A percentile compares a stretch with the other conserved stretches of the same genome.
Conservation (phyloP, 2,888 invertebrate species). For the Polyploca ridens region DNA sequence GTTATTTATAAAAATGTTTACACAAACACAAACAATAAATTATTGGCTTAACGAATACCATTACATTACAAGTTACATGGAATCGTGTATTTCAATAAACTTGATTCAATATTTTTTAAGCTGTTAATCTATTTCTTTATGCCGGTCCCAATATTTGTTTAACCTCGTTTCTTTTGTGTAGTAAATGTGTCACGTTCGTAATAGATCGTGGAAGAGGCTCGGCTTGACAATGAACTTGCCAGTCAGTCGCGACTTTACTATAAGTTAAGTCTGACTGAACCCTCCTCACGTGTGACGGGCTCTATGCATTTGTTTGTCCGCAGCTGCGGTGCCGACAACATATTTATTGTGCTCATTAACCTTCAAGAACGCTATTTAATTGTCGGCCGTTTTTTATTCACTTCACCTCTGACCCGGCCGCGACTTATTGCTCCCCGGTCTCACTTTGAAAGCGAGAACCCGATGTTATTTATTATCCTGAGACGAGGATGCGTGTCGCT, state of each 20-base stretch:
- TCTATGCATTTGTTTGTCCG: constrained; percentile 79
- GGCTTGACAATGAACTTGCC: constrained; percentile 71
- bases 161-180: constrained; percentile 54
- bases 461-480: constrained; percentile 81
- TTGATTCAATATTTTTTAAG: constrained; percentile 37
- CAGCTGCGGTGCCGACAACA: constrained; percentile 84
- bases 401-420: constrained; percentile 82
- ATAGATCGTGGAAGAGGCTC: constrained; percentile 58
- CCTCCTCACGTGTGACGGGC: constrained; percentile 77
- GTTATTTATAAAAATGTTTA: constrained; percentile 52
- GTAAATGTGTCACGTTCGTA: constrained; percentile 63
- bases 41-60: constrained; percentile 56
- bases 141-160: constrained; percentile 53
- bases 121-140: constrained; percentile 44
- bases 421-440: constrained; percentile 82
- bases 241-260: constrained; percentile 54
- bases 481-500: constrained; percentile 77
- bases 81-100: constrained; percentile 44
- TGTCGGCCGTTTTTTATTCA: constrained; percentile 84
- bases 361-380: constrained; percentile 85
- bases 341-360: constrained; percentile 85
- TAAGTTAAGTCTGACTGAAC: constrained; percentile 44
- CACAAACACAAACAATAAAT: constrained; percentile 52
- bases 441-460: constrained; percentile 81
- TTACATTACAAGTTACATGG: constrained; percentile 40